Evolutionary conservation across 2,797 vertebrate species (phyloP), one percentile per base, ranked within the genome.

Genomic region (Eutrigla gurnardus): DNA sequence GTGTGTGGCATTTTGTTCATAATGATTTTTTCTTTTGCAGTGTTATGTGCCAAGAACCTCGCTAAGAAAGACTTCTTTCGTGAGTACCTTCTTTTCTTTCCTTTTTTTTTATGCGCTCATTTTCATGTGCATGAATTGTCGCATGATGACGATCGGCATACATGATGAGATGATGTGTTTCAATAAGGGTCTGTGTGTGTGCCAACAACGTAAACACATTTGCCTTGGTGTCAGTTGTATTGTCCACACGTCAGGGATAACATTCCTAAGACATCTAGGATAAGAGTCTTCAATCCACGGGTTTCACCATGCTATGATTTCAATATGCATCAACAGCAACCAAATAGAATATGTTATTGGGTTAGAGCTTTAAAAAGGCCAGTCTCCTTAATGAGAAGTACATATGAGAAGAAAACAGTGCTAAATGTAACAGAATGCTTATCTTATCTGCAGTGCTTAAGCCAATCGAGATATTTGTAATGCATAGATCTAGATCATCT

Each of bases 61-160:
- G 97, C 97, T 92, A 99, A 99, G 95, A 99, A 99, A 95, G 98
- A 99, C 95, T 99, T 98, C 95, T 99, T 99, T 93, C 96, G 98
- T 99, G 95, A 99, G 98, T 99, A 95, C 76, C 83, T 46, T 2
- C 36, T 25, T 36, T 39, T 53, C 32, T 6, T 18, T 49, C 40
- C 37, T 52, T 37, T n/a, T 25, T 25, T 25, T 25, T 25, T 25
- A 25, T 25, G 7, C 58, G 54, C 59, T 78, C 60, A 57, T 59
- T 40, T 36, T 25, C 35, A 59, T 60, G 61, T 73, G 46, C 47
- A 57, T 77, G 49, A 60, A 57, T 70, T 4, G 61, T 52, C 17
- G 6, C 2, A 0, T 40, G 6, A 35, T 65, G 55, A 35, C 4
- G 17, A 40, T 13, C 37, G 60, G 6, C 32, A 2, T 8, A 13